These are phyloP conservation scores for Poeciliopsis occidentalis DNA, from an alignment of 2,113 vertebrate genomes.

Conservation along the genomic window DNA sequence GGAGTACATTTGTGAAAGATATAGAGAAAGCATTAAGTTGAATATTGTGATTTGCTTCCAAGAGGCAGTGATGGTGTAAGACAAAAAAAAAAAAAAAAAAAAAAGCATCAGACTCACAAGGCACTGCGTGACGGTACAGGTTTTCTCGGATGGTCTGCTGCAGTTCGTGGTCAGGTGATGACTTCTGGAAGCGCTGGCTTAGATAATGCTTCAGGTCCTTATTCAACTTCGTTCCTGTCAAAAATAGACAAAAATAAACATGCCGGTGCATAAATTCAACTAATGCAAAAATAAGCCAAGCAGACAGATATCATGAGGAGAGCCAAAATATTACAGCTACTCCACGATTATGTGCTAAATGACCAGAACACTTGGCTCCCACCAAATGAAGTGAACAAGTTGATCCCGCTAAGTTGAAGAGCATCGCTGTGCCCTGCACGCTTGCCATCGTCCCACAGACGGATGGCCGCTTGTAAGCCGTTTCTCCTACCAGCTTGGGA, in stretches of 20 bases:
- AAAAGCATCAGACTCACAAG: slow-evolving; percentile 89
- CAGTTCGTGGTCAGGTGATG: slow-evolving; percentile 92
- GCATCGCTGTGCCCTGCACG: slow-evolving; percentile 46
- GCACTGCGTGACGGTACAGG: slow-evolving; percentile 98
- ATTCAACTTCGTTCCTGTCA: slow-evolving; percentile 91
- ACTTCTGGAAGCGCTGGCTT: slow-evolving; percentile 96
- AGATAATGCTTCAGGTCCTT: slow-evolving; percentile 96
- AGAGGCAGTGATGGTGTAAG: no score
- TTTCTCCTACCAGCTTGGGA: slow-evolving; percentile 17
- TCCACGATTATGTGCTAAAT: slow-evolving; percentile 27
- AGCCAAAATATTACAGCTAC: not conserved
- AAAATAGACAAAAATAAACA: slow-evolving; percentile 55
- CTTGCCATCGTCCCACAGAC: slow-evolving; percentile 66
- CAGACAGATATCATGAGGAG: not conserved
- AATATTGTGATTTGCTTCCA: no score
- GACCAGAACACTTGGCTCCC: slow-evolving; percentile 27
- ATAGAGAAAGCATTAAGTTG: no score
- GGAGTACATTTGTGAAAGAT: no score
- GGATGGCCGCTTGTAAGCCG: slow-evolving; percentile 55
- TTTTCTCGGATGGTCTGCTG: slow-evolving; percentile 97
- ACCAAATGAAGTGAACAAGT: slow-evolving; percentile 17
- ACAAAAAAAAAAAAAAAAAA: not conserved
- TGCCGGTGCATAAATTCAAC: slow-evolving; percentile 31
- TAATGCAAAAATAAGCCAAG: not conserved
- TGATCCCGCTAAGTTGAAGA: slow-evolving; percentile 16